A percentile compares a stretch with the other conserved stretches of the same genome.
phyloP scores from a whole-genome alignment of 2,888 invertebrate genomes.

The Trichogramma dendrolimi region DNA sequence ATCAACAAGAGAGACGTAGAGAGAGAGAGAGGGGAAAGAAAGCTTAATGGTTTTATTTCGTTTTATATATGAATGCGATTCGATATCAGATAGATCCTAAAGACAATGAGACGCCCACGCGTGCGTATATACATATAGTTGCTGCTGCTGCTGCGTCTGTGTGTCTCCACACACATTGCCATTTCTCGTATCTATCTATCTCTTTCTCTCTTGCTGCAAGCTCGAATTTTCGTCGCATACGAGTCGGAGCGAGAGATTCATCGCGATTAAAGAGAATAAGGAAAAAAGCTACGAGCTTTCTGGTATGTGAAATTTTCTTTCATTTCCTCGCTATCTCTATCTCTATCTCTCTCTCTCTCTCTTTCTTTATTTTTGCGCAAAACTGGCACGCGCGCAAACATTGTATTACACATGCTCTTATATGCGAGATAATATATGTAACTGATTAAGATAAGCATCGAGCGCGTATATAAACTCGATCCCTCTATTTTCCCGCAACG shows the following conservation, averaged over 20 bases:
- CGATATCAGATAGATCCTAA: slow-evolving; percentile 20
- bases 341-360: not conserved
- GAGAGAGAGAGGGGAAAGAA: slow-evolving; percentile 21
- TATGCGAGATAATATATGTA: not conserved
- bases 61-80: slow-evolving; percentile 23
- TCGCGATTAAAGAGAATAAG: slow-evolving; percentile 8
- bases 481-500: no score
- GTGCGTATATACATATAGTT: no score
- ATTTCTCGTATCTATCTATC: slow-evolving; percentile 21
- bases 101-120: slow-evolving; percentile 24
- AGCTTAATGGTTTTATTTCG: slow-evolving; percentile 39
- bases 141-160: not conserved
- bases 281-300: not conserved
- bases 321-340: no score
- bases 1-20: slow-evolving; percentile 7
- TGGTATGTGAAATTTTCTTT: not conserved
- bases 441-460: slow-evolving; percentile 17
- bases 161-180: slow-evolving; percentile 10
- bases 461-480: not conserved
- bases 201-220: slow-evolving; percentile 24
- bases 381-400: not conserved
- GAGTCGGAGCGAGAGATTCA: slow-evolving; percentile 9
- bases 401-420: not conserved
- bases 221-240: no score
- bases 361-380: not conserved